phyloP scores from a whole-genome alignment of 1,140 invertebrate species.

The Diorhabda sublineata region DNA sequence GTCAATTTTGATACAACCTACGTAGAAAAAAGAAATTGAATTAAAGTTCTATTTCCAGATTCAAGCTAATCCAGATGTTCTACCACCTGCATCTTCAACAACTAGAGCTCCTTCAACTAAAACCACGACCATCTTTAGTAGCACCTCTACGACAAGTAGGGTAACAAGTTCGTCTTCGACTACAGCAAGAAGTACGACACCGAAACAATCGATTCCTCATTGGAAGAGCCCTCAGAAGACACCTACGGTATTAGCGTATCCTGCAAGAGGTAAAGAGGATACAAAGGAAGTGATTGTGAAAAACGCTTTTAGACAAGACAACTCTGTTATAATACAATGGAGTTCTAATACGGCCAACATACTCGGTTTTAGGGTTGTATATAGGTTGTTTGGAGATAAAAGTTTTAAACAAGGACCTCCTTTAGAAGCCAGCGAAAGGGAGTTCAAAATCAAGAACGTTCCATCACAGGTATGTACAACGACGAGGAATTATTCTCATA shows the following conservation, averaged over 20 bases:
- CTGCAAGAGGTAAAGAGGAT: conserved; percentile 57
- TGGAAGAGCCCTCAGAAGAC: conserved; percentile 52
- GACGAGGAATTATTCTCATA: too few species aligned
- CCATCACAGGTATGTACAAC: conserved; percentile 66
- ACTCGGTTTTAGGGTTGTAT: conserved; percentile 83
- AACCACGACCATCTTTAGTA: conserved; percentile 37
- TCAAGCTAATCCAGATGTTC: conserved; percentile 22
- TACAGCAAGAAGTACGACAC: conserved; percentile 36
- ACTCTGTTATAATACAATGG: conserved; percentile 87
- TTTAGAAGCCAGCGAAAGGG: conserved; percentile 78
- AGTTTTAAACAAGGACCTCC: conserved; percentile 85
- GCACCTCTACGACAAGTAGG: conserved; percentile 40
- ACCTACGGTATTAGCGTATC: conserved; percentile 67
- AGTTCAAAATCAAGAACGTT: conserved; percentile 90
- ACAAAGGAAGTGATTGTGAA: conserved; percentile 77
- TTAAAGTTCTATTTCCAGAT: background rate
- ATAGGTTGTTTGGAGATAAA: conserved; percentile 83
- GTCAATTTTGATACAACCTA: conserved; percentile 2
- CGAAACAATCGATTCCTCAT: conserved; percentile 44
- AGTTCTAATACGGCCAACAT: conserved; percentile 80
- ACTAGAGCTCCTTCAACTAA: conserved; percentile 32
- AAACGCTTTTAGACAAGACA: conserved; percentile 79
- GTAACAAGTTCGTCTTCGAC: conserved; percentile 44
- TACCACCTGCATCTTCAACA: conserved; percentile 38
- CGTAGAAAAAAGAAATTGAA: too few species aligned